These are phyloP conservation scores for Trachymyrmex septentrionalis DNA, from an alignment of 1,140 invertebrate genomes.

Conservation along the genomic window DNA sequence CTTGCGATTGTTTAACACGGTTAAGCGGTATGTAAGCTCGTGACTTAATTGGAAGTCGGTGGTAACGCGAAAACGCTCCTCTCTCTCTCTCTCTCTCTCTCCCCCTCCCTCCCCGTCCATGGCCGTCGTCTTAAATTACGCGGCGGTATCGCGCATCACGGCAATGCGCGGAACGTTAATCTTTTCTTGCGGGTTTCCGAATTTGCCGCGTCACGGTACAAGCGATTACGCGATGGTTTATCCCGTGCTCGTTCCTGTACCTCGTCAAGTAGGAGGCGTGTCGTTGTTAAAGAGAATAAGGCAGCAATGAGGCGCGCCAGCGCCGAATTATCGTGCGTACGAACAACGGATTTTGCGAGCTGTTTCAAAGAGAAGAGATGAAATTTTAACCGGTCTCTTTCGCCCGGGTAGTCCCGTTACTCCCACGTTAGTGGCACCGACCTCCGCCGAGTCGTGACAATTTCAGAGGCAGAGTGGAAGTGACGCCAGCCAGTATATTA, in stretches of 20 bases:
- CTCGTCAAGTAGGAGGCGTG: slow-evolving; percentile 38
- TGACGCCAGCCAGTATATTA: slow-evolving; percentile 83
- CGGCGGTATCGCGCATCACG: slow-evolving; percentile 32
- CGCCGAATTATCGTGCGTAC: slow-evolving; percentile 64
- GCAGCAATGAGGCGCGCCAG: background rate
- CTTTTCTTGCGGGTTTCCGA: slow-evolving; percentile 33
- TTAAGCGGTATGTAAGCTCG: slow-evolving; percentile 65
- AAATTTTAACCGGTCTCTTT: slow-evolving; percentile 78
- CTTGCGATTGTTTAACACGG: slow-evolving; percentile 74
- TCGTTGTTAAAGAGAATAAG: slow-evolving; percentile 35
- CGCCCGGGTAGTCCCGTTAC: slow-evolving; percentile 75
- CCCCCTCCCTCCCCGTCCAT: background rate
- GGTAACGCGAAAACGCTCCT: slow-evolving; percentile 57
- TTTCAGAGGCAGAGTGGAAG: slow-evolving; percentile 81
- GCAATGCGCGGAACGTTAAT: slow-evolving; percentile 3
- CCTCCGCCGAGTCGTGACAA: slow-evolving; percentile 76
- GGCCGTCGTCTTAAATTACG: slow-evolving; percentile 45
- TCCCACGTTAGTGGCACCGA: slow-evolving; percentile 66
- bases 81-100: background rate
- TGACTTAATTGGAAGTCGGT: slow-evolving; percentile 75
- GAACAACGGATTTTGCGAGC: slow-evolving; percentile 57
- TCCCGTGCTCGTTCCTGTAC: background rate
- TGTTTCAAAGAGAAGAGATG: slow-evolving; percentile 67
- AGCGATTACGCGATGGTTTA: slow-evolving; percentile 22
- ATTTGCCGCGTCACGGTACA: slow-evolving; percentile 22